Evolutionary conservation across 2,113 vertebrate genomes (phyloP).

Genomic region (Emydura subglobosa): DNA sequence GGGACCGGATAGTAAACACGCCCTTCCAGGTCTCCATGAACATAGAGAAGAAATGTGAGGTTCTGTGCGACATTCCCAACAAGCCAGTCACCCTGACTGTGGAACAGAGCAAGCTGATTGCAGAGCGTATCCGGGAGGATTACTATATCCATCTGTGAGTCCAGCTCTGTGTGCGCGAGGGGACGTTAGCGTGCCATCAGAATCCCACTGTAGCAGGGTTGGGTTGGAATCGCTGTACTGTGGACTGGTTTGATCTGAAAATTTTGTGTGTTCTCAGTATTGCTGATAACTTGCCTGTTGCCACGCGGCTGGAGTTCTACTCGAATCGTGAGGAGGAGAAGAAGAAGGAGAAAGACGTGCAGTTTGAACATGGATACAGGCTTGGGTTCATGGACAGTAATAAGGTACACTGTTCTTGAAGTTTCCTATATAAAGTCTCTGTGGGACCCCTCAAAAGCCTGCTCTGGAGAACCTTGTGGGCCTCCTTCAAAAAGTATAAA

Average conservation of each 20-base stretch:
- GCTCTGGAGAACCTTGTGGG: background rate
- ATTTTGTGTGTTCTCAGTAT: constrained; percentile 85
- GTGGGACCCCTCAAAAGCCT: background rate
- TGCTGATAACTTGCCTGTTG: constrained; percentile 97
- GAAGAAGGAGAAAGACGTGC: constrained; percentile 90
- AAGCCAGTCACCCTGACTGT: constrained; percentile 81
- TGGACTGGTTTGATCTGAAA: background rate
- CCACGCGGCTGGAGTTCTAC: constrained; percentile 93
- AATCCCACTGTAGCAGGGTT: background rate
- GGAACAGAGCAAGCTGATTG: constrained; percentile 90
- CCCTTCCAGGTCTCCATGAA: constrained; percentile 93
- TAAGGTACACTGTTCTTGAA: constrained; percentile 83
- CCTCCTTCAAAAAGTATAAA: background rate
- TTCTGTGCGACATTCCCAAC: constrained; percentile 85
- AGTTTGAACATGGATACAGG: constrained; percentile 97
- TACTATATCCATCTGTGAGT: constrained; percentile 98
- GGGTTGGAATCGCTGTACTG: background rate
- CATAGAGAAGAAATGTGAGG: constrained; percentile 91
- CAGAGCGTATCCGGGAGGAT: constrained; percentile 94
- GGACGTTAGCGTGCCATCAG: no score
- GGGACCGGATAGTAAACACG: constrained; percentile 97
- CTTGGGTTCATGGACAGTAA: constrained; percentile 92
- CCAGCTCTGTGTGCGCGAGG: background rate
- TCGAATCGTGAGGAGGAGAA: constrained; percentile 89
- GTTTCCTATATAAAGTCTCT: background rate